A percentile compares a stretch with the other conserved stretches of the same genome.
These are phyloP conservation scores for Chironomus riparius DNA, from an alignment of 2,888 invertebrate species.

Conservation along the genomic window DNA sequence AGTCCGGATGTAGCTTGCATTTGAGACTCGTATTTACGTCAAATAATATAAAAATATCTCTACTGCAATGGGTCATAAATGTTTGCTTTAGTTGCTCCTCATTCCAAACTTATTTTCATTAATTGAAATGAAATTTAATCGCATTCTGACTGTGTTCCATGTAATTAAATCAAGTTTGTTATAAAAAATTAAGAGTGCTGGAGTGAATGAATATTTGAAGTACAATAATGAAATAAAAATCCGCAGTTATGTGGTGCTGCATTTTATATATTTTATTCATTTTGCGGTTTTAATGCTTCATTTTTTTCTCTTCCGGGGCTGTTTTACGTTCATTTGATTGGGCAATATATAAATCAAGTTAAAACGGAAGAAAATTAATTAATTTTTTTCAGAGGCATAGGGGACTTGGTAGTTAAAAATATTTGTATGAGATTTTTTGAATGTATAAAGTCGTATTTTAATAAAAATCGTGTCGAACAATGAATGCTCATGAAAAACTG, in stretches of 20 bases:
- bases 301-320: background rate
- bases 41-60: background rate
- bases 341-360: too few relatives aligned
- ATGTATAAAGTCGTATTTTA: too few relatives aligned
- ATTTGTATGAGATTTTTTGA: too few relatives aligned
- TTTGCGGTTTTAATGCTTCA: background rate
- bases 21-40: background rate
- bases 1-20: background rate
- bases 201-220: background rate
- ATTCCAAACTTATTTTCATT: background rate
- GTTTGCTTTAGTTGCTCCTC: background rate
- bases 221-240: background rate
- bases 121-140: slow-evolving; percentile 12
- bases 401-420: too few relatives aligned
- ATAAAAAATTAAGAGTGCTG: background rate
- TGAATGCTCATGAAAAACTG: too few relatives aligned
- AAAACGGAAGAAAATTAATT: too few relatives aligned
- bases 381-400: too few relatives aligned
- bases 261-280: background rate
- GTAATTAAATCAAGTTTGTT: background rate
- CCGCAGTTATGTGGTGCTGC: background rate
- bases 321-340: too few relatives aligned
- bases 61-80: slow-evolving; percentile 1
- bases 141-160: background rate
- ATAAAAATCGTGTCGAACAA: too few relatives aligned